phyloP scores from a whole-genome alignment of 2,113 vertebrate species.

The Micronycteris hirsuta region DNA sequence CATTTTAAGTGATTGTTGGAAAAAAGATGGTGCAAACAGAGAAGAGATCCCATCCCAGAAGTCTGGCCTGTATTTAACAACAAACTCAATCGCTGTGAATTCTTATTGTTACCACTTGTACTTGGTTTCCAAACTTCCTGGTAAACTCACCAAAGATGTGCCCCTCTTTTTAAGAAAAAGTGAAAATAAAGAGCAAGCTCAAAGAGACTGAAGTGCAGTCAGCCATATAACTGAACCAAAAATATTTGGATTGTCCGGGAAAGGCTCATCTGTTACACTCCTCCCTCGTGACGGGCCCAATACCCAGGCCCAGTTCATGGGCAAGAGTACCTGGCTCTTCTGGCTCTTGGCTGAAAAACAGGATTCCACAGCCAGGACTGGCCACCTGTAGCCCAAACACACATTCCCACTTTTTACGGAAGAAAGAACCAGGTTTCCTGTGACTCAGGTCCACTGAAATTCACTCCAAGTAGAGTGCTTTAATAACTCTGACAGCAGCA shows the following conservation, averaged over 20 bases:
- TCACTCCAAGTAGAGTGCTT: background rate
- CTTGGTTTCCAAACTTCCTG: background rate
- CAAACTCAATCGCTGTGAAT: background rate
- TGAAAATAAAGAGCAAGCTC: background rate
- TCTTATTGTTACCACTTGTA: background rate
- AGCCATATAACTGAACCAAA: background rate
- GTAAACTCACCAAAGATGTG: background rate
- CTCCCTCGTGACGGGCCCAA: background rate
- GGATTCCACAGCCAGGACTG: background rate
- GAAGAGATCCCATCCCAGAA: background rate
- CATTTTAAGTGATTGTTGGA: background rate
- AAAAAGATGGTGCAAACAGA: background rate
- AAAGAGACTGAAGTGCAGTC: background rate
- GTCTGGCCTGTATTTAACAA: background rate
- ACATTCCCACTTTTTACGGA: background rate
- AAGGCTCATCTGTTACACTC: background rate
- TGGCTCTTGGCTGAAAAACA: background rate
- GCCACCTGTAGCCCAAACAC: background rate
- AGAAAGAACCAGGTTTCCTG: background rate
- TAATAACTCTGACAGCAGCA: background rate
- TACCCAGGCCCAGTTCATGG: background rate
- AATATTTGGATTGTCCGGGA: background rate
- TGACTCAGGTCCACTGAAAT: slow-evolving; percentile 1
- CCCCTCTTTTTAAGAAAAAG: background rate
- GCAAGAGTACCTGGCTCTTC: background rate